Evolutionary conservation across 2,113 vertebrate species (phyloP).

Genomic region (Coracopsis vasa): DNA sequence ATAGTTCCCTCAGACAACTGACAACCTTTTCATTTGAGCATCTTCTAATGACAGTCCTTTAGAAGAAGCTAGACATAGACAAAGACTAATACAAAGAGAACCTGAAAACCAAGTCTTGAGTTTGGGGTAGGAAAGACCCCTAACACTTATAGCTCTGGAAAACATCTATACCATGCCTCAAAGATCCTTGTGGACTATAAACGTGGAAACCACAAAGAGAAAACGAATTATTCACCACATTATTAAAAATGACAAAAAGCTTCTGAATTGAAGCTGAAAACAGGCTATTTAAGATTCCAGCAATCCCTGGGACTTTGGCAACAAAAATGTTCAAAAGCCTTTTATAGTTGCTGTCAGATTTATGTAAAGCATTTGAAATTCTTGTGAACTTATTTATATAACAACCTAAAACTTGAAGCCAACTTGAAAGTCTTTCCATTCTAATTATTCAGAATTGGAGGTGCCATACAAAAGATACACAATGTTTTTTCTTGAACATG

Average conservation of each 20-base stretch:
- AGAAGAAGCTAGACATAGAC: neutral
- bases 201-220: slow-evolving; percentile 64
- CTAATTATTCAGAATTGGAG: slow-evolving; percentile 74
- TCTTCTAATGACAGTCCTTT: slow-evolving; percentile 55
- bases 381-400: slow-evolving; percentile 83
- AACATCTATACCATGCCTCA: slow-evolving; percentile 62
- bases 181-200: slow-evolving; percentile 74
- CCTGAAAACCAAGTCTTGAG: slow-evolving; percentile 62
- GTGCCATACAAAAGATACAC: slow-evolving; percentile 54
- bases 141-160: slow-evolving; percentile 64
- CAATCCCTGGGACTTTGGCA: slow-evolving; percentile 80
- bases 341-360: slow-evolving; percentile 84
- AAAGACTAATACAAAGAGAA: slow-evolving; percentile 36
- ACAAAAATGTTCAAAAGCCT: slow-evolving; percentile 83
- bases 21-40: slow-evolving; percentile 27
- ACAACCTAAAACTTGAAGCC: slow-evolving; percentile 77
- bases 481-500: slow-evolving; percentile 43
- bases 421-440: slow-evolving; percentile 78
- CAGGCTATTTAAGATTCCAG: slow-evolving; percentile 78
- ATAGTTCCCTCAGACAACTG: neutral
- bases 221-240: slow-evolving; percentile 80
- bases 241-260: slow-evolving; percentile 84
- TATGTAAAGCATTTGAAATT: slow-evolving; percentile 79
- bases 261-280: slow-evolving; percentile 79
- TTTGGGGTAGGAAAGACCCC: slow-evolving; percentile 53